These are phyloP conservation scores for Stenurella melanura DNA, from an alignment of 2,888 invertebrate genomes.

Conservation along the genomic window DNA sequence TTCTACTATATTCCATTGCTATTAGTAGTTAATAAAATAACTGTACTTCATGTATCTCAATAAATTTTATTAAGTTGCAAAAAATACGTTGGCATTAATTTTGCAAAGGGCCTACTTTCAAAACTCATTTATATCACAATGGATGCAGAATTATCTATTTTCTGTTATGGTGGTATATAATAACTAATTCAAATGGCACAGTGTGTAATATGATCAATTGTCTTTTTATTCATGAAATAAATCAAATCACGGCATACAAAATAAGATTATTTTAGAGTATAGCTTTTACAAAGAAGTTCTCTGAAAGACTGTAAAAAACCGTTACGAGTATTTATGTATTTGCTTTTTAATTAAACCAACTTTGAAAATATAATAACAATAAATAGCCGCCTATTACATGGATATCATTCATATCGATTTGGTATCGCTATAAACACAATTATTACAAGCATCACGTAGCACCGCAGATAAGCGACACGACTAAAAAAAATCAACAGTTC, in stretches of 20 bases:
- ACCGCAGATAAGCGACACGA: conserved; percentile 19
- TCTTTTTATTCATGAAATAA: neutral
- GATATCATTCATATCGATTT: conserved; percentile 27
- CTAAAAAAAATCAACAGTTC: neutral
- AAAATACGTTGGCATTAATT: too few relatives aligned
- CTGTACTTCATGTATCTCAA: too few relatives aligned
- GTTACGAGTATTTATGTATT: conserved; percentile 4
- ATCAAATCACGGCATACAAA: neutral
- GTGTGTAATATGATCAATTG: neutral
- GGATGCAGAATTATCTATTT: too few relatives aligned
- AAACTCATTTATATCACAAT: too few relatives aligned
- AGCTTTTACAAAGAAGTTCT: conserved; percentile 4
- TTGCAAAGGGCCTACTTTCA: too few relatives aligned
- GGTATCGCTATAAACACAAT: conserved; percentile 15
- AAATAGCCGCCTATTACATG: conserved; percentile 23
- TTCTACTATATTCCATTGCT: too few relatives aligned
- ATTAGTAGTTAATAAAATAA: too few relatives aligned
- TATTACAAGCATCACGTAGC: conserved; percentile 25
- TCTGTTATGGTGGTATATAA: too few relatives aligned
- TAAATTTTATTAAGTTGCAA: too few relatives aligned
- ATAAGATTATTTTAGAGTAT: neutral
- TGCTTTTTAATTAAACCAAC: conserved; percentile 10
- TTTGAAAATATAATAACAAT: conserved; percentile 20
- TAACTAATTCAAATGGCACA: neutral
- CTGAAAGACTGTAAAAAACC: conserved; percentile 4